Evolutionary conservation across 2,888 invertebrate genomes (phyloP), one percentile per base, ranked within the genome.

Genomic region (Archips xylosteana): DNA sequence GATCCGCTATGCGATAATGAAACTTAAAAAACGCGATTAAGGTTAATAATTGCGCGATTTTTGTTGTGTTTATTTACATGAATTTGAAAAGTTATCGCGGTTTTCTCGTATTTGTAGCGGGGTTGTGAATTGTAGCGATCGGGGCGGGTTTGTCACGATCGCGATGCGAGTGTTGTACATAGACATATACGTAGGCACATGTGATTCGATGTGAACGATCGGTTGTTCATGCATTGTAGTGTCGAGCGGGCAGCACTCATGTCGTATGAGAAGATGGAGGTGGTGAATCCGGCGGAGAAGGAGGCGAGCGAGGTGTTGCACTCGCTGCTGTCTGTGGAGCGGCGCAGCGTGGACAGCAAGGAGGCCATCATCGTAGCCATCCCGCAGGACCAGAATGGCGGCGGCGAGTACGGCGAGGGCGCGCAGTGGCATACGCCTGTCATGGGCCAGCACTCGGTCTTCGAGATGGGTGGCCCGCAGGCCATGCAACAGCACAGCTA

Each of bases 221-320:
- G 90, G 84, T 92, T 66, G 72, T 49, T 49, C 49, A 49, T 74
- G 74, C 68, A 64, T 74, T 93, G 84, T 92, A 92, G 91, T 86
- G 84, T 87, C 86, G 86, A 88, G 85, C 86, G 81, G 65, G 78
- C 76, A 77, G 78, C 75, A 82, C 82, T 80, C 80, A 92, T 94
- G 94, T 93, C 93, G 79, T 95, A 90, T 87, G 92, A 94, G 83
- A 94, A 95, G 90, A 95, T 96, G 96, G 95, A 96, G 85, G 95
- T 94, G 80, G 96, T 96, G 79, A 96, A 96, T 86, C 95, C 95
- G 75, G 96, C 96, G 49, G 96, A 96, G 89, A 96, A 96, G 87
- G 96, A 96, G 86, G 96, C 96, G 32, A 96, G 96, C 82, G 96
- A 96, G 89, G 96, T 96, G 60, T 90, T 96, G 70, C 96, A 96